A percentile compares a stretch with the other conserved stretches of the same genome.
These are phyloP conservation scores for Lordiphosa stackelbergi DNA, from an alignment of 1,140 invertebrate genomes.

Conservation along the genomic window DNA sequence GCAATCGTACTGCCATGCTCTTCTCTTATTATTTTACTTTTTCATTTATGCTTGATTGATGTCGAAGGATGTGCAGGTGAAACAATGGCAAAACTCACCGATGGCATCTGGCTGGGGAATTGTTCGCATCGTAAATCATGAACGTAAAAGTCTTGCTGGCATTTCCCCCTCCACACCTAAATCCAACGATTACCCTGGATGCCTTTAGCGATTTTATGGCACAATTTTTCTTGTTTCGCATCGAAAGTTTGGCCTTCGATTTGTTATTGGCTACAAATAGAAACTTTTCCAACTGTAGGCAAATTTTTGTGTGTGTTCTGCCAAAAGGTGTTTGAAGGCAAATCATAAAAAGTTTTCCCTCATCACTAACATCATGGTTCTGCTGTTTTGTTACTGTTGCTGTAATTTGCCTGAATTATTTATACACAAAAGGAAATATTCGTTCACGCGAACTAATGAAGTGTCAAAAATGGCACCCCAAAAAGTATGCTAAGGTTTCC, in stretches of 20 bases:
- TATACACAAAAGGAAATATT: slow-evolving; percentile 62
- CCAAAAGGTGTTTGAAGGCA: slow-evolving; percentile 42
- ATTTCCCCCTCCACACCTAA: slow-evolving; percentile 6
- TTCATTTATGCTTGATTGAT: slow-evolving; percentile 62
- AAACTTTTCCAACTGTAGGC: slow-evolving; percentile 28
- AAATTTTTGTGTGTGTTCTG: slow-evolving; percentile 30
- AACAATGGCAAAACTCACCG: slow-evolving; percentile 15
- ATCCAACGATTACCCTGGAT: slow-evolving; percentile 38
- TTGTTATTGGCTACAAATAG: slow-evolving; percentile 43
- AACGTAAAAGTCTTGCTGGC: slow-evolving; percentile 47
- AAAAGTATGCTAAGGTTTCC: slow-evolving; percentile 57
- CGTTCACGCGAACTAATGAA: slow-evolving; percentile 65
- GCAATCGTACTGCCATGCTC: slow-evolving; percentile 34
- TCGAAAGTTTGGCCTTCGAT: slow-evolving; percentile 32
- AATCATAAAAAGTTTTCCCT: slow-evolving; percentile 55
- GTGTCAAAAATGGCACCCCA: slow-evolving; percentile 65
- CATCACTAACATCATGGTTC: background rate
- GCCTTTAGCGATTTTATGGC: slow-evolving; percentile 52
- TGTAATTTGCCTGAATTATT: slow-evolving; percentile 40
- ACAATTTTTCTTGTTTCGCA: slow-evolving; percentile 40
- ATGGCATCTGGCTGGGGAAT: slow-evolving; percentile 54
- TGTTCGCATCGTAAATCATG: slow-evolving; percentile 65
- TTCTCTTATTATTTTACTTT: slow-evolving; percentile 22
- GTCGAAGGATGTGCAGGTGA: slow-evolving; percentile 40
- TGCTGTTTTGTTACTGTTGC: slow-evolving; percentile 19